These are phyloP conservation scores for Patella depressa DNA, from an alignment of 2,888 invertebrate genomes.

Conservation along the genomic window DNA sequence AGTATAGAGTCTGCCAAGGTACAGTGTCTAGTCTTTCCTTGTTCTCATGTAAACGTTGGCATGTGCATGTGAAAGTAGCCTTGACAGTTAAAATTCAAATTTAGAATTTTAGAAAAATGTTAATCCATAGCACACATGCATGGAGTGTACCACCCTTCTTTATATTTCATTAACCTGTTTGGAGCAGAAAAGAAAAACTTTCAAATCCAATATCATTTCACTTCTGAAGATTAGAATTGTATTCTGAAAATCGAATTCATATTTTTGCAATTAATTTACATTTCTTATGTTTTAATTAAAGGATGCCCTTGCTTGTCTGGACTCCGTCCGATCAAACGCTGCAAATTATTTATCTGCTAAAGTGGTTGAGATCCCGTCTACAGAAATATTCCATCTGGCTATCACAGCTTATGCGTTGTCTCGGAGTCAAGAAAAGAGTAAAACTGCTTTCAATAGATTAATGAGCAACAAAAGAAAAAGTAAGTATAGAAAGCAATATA, in stretches of 20 bases:
- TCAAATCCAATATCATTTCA: not conserved
- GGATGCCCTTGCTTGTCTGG: slow-evolving; percentile 57
- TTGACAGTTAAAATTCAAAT: too few relatives aligned
- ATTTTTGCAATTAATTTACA: not conserved
- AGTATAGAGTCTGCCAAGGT: too few relatives aligned
- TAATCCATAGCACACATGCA: too few relatives aligned
- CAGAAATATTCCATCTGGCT: slow-evolving; percentile 86
- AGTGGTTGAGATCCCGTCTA: slow-evolving; percentile 43
- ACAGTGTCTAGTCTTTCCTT: too few relatives aligned
- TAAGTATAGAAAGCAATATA: too few relatives aligned
- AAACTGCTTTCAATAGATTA: slow-evolving; percentile 49
- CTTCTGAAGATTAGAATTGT: not conserved
- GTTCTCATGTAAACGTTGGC: too few relatives aligned
- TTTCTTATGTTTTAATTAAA: slow-evolving; percentile 34
- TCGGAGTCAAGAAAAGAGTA: slow-evolving; percentile 48
- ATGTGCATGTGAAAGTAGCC: too few relatives aligned
- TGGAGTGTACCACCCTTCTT: not conserved
- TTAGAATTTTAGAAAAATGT: too few relatives aligned
- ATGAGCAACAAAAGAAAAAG: too few relatives aligned
- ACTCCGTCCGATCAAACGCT: slow-evolving; percentile 52
- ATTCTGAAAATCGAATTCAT: too few relatives aligned
- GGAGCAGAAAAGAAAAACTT: too few relatives aligned
- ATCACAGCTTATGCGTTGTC: slow-evolving; percentile 89
- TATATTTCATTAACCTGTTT: not conserved
- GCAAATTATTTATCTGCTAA: slow-evolving; percentile 55